These are phyloP conservation scores for Prionchulus punctatus DNA, from an alignment of 2,888 invertebrate species.

Conservation along the genomic window DNA sequence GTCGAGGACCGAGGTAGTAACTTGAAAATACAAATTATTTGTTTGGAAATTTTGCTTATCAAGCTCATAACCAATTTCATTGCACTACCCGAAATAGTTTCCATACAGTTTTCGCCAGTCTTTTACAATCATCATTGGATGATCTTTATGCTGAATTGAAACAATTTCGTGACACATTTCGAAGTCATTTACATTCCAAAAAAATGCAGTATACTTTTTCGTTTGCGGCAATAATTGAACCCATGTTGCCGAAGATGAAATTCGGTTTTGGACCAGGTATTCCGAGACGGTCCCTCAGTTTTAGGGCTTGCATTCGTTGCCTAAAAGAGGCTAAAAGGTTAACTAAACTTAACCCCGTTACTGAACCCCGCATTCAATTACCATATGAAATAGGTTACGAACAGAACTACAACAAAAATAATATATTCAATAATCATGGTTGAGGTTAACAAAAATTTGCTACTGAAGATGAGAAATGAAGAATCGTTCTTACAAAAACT, in stretches of 20 bases:
- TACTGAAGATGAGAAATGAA: no score
- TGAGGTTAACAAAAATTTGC: no score
- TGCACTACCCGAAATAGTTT: no score
- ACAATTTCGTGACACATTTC: no score
- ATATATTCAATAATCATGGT: no score
- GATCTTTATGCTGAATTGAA: neutral
- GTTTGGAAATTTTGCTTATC: neutral
- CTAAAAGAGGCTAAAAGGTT: neutral
- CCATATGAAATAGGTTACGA: neutral
- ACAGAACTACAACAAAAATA: no score
- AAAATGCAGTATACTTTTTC: no score
- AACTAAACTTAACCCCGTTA: neutral
- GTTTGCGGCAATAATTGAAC: no score
- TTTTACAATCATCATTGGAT: neutral
- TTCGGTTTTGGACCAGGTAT: neutral
- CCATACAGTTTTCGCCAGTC: no score
- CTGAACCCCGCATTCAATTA: neutral
- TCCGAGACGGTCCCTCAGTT: neutral
- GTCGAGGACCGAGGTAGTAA: slow-evolving; percentile 11
- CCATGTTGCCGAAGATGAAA: neutral
- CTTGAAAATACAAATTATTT: neutral
- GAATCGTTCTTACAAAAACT: no score
- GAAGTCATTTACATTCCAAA: no score
- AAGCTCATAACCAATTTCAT: neutral
- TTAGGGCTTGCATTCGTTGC: neutral